A percentile compares a stretch with the other conserved stretches of the same genome.
Conservation (phyloP, 2,113 vertebrate species). For the Oryctolagus cuniculus region DNA sequence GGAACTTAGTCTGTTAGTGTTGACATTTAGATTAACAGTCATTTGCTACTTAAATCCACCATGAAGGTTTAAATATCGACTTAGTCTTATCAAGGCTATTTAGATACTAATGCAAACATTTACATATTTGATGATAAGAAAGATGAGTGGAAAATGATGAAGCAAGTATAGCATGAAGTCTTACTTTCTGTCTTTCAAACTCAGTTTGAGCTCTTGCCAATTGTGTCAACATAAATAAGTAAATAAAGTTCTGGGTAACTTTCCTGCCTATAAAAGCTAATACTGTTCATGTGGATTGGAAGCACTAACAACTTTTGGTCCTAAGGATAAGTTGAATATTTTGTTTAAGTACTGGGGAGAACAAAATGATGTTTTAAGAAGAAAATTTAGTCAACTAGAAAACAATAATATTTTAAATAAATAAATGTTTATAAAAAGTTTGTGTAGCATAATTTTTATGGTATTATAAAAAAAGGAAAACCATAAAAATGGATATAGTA, state of each 20-base stretch:
- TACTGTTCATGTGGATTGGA: not conserved
- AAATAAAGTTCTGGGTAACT: not conserved
- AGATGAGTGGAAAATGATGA: not conserved
- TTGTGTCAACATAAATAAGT: not conserved
- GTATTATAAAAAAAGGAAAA: not conserved
- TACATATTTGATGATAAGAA: not conserved
- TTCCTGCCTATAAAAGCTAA: not conserved
- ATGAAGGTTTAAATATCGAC: not conserved
- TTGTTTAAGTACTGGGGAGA: not conserved
- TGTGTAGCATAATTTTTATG: not conserved
- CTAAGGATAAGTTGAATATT: constrained; percentile 16
- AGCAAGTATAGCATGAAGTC: not conserved
- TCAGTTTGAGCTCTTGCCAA: not conserved
- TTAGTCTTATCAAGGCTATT: not conserved
- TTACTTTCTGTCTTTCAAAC: not conserved
- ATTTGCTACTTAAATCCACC: not conserved
- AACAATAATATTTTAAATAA: constrained; percentile 19
- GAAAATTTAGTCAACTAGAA: constrained; percentile 19
- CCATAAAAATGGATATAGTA: not conserved
- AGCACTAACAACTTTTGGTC: not conserved
- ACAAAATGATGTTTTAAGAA: not conserved
- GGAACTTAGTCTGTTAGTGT: not conserved
- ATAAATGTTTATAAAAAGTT: not conserved
- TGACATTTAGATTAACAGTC: not conserved
- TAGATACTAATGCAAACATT: not conserved